These are phyloP conservation scores for Anseranas semipalmata DNA, from an alignment of 2,113 vertebrate species.

Conservation along the genomic window DNA sequence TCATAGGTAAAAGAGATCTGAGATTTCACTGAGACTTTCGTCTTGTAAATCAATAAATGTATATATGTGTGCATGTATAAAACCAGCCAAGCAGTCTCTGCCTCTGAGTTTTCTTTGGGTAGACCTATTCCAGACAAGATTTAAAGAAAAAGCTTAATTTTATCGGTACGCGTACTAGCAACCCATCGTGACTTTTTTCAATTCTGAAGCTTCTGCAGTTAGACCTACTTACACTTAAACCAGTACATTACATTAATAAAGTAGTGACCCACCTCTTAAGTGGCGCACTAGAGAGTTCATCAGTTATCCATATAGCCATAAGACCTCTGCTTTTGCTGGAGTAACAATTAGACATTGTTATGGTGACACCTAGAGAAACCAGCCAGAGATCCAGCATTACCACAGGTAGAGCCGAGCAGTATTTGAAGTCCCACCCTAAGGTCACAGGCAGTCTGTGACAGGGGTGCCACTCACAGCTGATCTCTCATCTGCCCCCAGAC, in stretches of 20 bases:
- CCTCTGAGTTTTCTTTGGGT: not conserved
- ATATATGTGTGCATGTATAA: not conserved
- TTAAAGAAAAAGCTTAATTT: not conserved
- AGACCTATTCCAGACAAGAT: not conserved
- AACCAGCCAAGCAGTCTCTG: not conserved
- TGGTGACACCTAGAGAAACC: slow-evolving; percentile 45
- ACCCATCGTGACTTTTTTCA: not conserved
- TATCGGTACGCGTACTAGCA: not conserved
- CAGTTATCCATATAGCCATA: not conserved
- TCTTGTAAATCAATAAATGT: not conserved
- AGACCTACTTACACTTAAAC: not conserved
- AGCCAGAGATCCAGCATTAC: not conserved
- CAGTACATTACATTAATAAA: not conserved
- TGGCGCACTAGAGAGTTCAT: not conserved
- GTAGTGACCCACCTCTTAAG: not conserved
- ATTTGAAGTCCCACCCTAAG: not conserved
- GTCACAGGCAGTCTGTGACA: not conserved
- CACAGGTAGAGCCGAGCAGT: not conserved
- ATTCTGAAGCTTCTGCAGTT: not conserved
- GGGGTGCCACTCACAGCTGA: not conserved
- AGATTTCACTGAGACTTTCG: not conserved
- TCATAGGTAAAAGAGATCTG: not conserved
- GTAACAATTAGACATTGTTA: not conserved
- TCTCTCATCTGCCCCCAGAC: not conserved
- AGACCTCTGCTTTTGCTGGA: not conserved